Conservation (phyloP, 2,888 invertebrate genomes). For the Lacanobia wlatinum region DNA sequence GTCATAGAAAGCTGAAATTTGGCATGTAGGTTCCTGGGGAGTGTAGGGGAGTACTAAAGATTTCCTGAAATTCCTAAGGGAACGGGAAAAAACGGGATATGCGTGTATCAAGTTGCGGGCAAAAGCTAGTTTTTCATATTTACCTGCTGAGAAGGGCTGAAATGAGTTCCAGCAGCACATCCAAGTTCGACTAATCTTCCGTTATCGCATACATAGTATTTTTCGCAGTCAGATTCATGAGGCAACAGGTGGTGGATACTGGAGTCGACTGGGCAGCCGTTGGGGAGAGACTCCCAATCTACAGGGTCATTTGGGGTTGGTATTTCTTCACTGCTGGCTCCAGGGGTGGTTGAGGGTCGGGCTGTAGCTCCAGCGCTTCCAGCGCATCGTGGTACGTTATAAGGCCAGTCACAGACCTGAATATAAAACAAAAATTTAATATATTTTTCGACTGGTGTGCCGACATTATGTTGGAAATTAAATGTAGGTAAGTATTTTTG, state of each 20-base stretch:
- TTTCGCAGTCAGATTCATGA: conserved; percentile 67
- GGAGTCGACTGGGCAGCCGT: conserved; percentile 70
- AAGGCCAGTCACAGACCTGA: conserved; percentile 68
- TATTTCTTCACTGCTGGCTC: conserved; percentile 14
- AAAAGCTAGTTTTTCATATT: neutral
- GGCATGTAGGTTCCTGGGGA: too few relatives aligned
- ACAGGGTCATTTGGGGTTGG: neutral
- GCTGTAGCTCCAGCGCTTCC: neutral
- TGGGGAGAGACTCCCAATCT: conserved; percentile 53
- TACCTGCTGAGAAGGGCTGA: conserved; percentile 59
- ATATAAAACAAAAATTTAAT: neutral
- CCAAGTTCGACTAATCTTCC: conserved; percentile 58
- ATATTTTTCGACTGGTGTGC: neutral
- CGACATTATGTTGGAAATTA: neutral
- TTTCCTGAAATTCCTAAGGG: too few relatives aligned
- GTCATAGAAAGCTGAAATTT: too few relatives aligned
- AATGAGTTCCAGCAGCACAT: conserved; percentile 67
- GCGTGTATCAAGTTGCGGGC: too few relatives aligned
- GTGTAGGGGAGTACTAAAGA: too few relatives aligned
- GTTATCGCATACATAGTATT: conserved; percentile 54
- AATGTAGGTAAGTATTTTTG: too few relatives aligned
- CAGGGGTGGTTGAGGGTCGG: neutral
- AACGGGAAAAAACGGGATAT: too few relatives aligned
- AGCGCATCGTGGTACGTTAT: conserved; percentile 37
- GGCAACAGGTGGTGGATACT: conserved; percentile 63